Conservation (phyloP, 2,888 invertebrate species). For the Pristionchus entomophagus region DNA sequence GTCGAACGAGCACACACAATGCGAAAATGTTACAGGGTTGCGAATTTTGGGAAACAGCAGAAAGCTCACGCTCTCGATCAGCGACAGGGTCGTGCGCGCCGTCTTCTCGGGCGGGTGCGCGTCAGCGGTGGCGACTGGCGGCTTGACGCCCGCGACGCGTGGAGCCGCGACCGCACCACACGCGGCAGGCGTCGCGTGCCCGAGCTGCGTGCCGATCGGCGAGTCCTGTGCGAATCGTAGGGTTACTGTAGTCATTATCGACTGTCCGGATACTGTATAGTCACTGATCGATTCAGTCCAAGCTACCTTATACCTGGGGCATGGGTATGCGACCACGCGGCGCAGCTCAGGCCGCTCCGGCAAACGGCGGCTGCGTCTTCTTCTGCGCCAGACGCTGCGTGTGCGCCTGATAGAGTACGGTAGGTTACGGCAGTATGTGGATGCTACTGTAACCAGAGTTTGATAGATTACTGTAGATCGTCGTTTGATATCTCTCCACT, state of each 20-base stretch:
- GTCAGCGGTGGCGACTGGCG: background rate
- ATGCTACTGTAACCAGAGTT: too few species aligned
- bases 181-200: too few species aligned
- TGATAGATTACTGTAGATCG: too few species aligned
- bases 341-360: background rate
- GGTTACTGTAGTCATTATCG: too few species aligned
- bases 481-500: too few species aligned
- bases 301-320: background rate
- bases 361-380: background rate
- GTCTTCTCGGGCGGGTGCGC: background rate
- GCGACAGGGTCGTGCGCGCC: background rate
- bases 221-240: too few species aligned
- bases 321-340: background rate
- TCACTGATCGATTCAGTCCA: too few species aligned
- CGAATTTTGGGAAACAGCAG: too few species aligned
- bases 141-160: background rate
- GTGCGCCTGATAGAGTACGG: background rate
- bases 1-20: too few species aligned
- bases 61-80: too few species aligned
- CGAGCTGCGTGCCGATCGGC: background rate
- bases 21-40: too few species aligned
- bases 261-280: background rate
- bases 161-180: background rate
- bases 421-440: background rate
- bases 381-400: background rate